phyloP scores from a whole-genome alignment of 2,888 invertebrate genomes.

The Lamproptera curius region DNA sequence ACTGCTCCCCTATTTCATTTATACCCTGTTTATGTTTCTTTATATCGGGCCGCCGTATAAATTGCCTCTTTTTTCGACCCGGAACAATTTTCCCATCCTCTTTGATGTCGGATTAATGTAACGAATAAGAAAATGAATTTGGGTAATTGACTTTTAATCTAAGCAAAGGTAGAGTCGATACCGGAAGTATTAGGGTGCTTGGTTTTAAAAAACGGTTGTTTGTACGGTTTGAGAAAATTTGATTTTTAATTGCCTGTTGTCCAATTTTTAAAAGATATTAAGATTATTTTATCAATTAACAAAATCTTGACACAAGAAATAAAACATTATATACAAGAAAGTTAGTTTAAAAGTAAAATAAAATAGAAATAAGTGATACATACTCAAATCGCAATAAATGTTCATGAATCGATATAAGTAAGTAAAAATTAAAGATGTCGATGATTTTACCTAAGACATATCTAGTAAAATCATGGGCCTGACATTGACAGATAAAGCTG shows the following conservation, averaged over 20 bases:
- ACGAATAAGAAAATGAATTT: constrained; percentile 18
- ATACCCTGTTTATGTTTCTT: constrained; percentile 40
- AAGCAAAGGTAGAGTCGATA: background rate
- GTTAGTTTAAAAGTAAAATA: too few relatives aligned
- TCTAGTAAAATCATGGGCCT: constrained; percentile 13
- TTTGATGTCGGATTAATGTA: constrained; percentile 40
- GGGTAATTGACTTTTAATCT: constrained; percentile 10
- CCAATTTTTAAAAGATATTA: too few relatives aligned
- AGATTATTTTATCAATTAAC: too few relatives aligned
- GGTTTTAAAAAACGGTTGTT: too few relatives aligned
- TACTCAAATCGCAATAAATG: too few relatives aligned
- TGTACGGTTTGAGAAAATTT: too few relatives aligned
- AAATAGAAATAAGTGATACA: too few relatives aligned
- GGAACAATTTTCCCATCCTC: constrained; percentile 40
- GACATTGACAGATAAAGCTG: constrained; percentile 54
- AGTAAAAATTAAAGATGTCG: constrained; percentile 15
- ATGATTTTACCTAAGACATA: constrained; percentile 10
- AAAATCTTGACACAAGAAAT: too few relatives aligned
- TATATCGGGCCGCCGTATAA: constrained; percentile 39
- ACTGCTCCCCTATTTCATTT: constrained; percentile 55
- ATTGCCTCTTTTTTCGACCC: constrained; percentile 50
- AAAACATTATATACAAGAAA: too few relatives aligned
- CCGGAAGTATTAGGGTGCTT: too few relatives aligned
- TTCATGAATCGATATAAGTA: too few relatives aligned
- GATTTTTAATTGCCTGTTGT: too few relatives aligned